phyloP scores from a whole-genome alignment of 1,140 invertebrate species.

The Harlomillsia oculata region DNA sequence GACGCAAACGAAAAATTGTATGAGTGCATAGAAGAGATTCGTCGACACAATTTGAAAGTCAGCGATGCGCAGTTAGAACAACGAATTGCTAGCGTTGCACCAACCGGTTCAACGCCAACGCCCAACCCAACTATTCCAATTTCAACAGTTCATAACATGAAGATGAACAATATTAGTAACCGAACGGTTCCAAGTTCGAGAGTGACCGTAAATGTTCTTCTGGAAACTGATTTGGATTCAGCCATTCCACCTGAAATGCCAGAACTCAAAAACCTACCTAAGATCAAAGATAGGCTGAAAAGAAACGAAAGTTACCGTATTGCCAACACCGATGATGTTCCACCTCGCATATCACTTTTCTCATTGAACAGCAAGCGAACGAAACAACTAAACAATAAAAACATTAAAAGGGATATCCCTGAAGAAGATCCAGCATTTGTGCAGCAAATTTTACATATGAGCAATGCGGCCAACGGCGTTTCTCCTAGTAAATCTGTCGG shows the following conservation, averaged over 20 bases:
- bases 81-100: constrained; percentile 5
- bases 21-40: constrained; percentile 35
- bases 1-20: constrained; percentile 33
- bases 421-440: constrained; percentile 34
- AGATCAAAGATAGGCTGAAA: constrained; percentile 50
- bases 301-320: constrained; percentile 75
- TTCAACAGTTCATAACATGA: not conserved
- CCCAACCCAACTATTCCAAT: not conserved
- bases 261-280: constrained; percentile 32
- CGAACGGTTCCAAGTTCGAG: not conserved
- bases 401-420: constrained; percentile 32
- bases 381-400: constrained; percentile 9
- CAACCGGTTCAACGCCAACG: no score
- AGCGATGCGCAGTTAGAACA: constrained; percentile 17
- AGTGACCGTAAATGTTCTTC: constrained; percentile 15
- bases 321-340: constrained; percentile 45
- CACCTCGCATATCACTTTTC: not conserved
- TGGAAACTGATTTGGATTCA: constrained; percentile 35
- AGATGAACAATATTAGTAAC: not conserved
- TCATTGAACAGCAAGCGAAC: constrained; percentile 18
- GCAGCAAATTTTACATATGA: constrained; percentile 32
- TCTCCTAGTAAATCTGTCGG: constrained; percentile 4
- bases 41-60: constrained; percentile 31
- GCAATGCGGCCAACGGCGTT: constrained; percentile 8
- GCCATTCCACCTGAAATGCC: constrained; percentile 35